These are phyloP conservation scores for Apolygus lucorum DNA, from an alignment of 1,140 invertebrate genomes.

Conservation along the genomic window DNA sequence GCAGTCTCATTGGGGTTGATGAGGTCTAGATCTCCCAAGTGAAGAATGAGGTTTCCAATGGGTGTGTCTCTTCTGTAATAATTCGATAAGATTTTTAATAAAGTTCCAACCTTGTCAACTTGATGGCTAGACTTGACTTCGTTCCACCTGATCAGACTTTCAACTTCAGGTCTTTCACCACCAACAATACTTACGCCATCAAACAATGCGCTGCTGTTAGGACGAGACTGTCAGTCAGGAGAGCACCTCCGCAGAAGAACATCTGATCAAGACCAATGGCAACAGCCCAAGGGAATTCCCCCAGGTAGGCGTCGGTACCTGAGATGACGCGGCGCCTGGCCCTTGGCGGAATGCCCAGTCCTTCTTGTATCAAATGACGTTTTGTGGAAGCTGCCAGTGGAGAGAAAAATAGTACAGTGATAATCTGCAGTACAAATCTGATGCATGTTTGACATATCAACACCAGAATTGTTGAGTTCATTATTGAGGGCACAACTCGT, in stretches of 20 bases:
- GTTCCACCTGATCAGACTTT: too few species aligned
- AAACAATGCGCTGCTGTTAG: slow-evolving; percentile 54
- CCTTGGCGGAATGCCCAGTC: not conserved
- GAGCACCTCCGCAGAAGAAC: slow-evolving; percentile 51
- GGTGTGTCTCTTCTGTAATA: slow-evolving; percentile 37
- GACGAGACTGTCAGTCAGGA: slow-evolving; percentile 46
- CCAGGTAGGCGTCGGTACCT: slow-evolving; percentile 37
- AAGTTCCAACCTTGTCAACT: too few species aligned
- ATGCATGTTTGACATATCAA: too few species aligned
- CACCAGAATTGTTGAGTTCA: too few species aligned
- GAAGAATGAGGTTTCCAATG: slow-evolving; percentile 33
- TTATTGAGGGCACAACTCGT: too few species aligned
- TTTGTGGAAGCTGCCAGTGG: slow-evolving; percentile 32
- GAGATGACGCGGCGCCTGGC: slow-evolving; percentile 36
- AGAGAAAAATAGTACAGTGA: too few species aligned
- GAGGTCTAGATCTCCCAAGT: slow-evolving; percentile 38
- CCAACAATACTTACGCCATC: slow-evolving; percentile 37
- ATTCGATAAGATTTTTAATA: too few species aligned
- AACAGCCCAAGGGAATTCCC: slow-evolving; percentile 42
- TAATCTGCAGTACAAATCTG: too few species aligned
- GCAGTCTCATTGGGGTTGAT: slow-evolving; percentile 36
- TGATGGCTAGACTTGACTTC: not conserved
- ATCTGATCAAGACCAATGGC: slow-evolving; percentile 39
- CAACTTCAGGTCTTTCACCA: not conserved
- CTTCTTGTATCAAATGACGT: slow-evolving; percentile 28